These are phyloP conservation scores for Pseudobourletiella spinata DNA, from an alignment of 1,140 invertebrate species.

Conservation along the genomic window DNA sequence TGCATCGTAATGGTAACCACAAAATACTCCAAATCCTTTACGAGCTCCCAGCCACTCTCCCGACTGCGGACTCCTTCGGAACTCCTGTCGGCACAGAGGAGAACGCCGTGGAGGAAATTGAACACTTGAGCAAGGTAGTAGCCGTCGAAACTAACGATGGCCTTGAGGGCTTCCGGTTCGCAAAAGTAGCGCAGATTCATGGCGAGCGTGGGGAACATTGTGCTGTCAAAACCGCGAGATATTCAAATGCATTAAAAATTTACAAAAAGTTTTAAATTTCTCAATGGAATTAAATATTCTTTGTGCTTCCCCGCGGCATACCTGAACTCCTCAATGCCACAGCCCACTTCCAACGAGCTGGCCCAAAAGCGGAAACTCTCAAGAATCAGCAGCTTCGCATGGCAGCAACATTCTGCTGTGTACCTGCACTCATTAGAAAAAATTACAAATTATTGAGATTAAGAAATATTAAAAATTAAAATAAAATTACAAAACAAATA, in stretches of 20 bases:
- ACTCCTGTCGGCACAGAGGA: background rate
- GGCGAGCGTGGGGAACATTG: background rate
- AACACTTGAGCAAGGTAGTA: conserved; percentile 10
- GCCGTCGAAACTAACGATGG: background rate
- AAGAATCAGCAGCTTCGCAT: conserved; percentile 5
- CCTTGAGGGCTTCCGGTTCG: background rate
- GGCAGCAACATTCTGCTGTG: background rate
- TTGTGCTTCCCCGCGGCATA: too few relatives aligned
- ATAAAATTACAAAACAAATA: background rate
- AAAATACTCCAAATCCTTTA: conserved; percentile 4
- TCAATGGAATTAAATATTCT: too few relatives aligned
- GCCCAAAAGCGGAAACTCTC: conserved; percentile 17
- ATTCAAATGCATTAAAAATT: too few relatives aligned
- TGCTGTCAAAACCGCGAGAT: background rate
- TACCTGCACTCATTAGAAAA: too few relatives aligned
- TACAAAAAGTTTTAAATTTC: too few relatives aligned
- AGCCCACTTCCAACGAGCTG: background rate
- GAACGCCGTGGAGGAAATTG: conserved; percentile 5
- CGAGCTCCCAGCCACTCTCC: background rate
- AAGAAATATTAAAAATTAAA: background rate
- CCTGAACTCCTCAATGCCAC: conserved; percentile 9
- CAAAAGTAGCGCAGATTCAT: background rate
- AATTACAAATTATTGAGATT: too few relatives aligned
- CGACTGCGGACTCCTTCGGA: background rate
- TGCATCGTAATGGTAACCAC: conserved; percentile 1